Conservation (phyloP, 2,113 vertebrate genomes). For the Onychostruthus taczanowskii region DNA sequence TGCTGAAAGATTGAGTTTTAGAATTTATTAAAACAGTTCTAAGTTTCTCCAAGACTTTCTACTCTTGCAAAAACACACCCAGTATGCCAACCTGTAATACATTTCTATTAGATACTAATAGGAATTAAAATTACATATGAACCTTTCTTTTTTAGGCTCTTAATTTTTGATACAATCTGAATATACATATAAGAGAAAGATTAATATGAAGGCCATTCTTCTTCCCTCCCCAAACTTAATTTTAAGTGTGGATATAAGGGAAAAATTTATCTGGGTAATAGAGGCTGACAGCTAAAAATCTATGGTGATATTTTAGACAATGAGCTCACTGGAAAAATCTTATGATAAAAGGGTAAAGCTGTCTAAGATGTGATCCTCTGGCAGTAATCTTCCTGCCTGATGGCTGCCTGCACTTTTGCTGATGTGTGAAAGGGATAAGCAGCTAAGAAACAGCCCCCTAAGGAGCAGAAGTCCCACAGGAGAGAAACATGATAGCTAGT, state of each 20-base stretch:
- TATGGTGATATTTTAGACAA: not conserved
- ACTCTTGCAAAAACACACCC: not conserved
- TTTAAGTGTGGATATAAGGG: not conserved
- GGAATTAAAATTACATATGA: not conserved
- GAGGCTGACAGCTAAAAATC: not conserved
- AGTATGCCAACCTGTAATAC: not conserved
- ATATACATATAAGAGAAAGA: not conserved
- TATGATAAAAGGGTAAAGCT: not conserved
- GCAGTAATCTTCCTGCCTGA: not conserved
- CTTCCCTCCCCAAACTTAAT: not conserved
- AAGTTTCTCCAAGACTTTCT: not conserved
- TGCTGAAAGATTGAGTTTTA: not conserved
- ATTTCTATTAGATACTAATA: not conserved
- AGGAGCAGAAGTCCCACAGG: not conserved
- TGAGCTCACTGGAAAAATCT: not conserved
- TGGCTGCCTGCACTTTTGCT: not conserved
- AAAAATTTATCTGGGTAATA: not conserved
- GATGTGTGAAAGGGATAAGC: not conserved
- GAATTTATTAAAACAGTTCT: not conserved
- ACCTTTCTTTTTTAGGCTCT: not conserved
- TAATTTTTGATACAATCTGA: not conserved
- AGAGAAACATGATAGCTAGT: not conserved
- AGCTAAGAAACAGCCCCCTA: not conserved
- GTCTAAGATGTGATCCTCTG: not conserved
- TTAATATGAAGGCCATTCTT: not conserved